Conservation (phyloP, 2,888 invertebrate species). For the Timandra comae region DNA sequence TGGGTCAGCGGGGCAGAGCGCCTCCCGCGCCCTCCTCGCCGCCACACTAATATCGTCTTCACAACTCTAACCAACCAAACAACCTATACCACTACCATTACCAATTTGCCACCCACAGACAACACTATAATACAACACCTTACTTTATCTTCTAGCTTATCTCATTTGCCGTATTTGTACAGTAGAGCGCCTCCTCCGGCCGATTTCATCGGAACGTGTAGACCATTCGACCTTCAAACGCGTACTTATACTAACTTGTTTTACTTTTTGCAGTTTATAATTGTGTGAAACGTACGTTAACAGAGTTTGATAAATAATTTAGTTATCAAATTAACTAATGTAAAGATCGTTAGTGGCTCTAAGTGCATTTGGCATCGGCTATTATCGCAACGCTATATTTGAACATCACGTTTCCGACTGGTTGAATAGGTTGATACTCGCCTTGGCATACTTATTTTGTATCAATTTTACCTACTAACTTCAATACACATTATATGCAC, state of each 20-base stretch:
- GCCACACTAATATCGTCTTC: conserved; percentile 16
- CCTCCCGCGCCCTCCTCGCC: conserved; percentile 39
- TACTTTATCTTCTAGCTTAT: conserved; percentile 10
- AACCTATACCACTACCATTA: no score
- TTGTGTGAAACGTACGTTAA: no score
- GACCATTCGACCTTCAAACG: no score
- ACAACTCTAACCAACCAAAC: background rate
- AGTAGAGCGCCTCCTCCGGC: background rate
- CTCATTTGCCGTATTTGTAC: conserved; percentile 2
- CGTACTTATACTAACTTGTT: background rate
- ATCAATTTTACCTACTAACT: conserved; percentile 41
- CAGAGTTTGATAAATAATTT: no score
- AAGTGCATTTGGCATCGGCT: conserved; percentile 4
- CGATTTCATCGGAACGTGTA: background rate
- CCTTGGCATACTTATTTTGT: conserved; percentile 66
- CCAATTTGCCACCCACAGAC: no score
- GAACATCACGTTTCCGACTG: conserved; percentile 62
- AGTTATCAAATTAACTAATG: no score
- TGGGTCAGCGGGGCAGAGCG: conserved; percentile 69
- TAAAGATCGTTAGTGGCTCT: conserved; percentile 20
- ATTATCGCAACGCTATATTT: conserved; percentile 52
- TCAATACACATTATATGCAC: no score
- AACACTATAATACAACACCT: no score
- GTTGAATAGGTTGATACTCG: conserved; percentile 42
- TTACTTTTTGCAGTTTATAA: background rate